phyloP scores from a whole-genome alignment of 2,797 vertebrate species.

The Cyprinodon diabolis region DNA sequence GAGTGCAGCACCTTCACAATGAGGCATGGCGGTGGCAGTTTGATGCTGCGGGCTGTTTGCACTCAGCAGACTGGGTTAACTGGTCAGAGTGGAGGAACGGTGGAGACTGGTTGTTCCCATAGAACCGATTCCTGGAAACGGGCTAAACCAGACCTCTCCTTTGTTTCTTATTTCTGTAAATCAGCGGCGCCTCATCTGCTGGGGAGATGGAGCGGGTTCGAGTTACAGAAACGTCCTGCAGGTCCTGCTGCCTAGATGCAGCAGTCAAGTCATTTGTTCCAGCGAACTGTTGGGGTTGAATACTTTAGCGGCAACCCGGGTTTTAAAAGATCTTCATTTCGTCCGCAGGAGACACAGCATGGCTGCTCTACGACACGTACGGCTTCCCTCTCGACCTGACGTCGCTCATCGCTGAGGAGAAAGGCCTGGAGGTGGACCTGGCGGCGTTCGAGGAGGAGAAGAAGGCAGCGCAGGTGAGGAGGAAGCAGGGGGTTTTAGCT shows the following conservation, averaged over 20 bases:
- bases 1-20: too few species aligned
- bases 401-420: slow-evolving; percentile 95
- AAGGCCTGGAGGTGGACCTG: slow-evolving; percentile 90
- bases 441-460: slow-evolving; percentile 94
- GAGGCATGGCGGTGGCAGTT: too few species aligned
- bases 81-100: too few species aligned
- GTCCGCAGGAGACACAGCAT: slow-evolving; percentile 91
- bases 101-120: too few species aligned
- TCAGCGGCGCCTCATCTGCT: too few species aligned
- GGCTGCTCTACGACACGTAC: slow-evolving; percentile 96
- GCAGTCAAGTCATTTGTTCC: not conserved
- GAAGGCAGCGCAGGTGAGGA: slow-evolving; percentile 90
- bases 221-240: too few species aligned
- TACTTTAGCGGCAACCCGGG: not conserved
- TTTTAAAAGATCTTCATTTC: not conserved
- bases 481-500: not conserved
- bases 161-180: too few species aligned
- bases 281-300: not conserved
- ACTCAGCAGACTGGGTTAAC: too few species aligned
- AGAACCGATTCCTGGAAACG: too few species aligned
- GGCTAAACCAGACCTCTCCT: too few species aligned
- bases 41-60: too few species aligned
- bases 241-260: not conserved
- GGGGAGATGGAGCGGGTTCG: too few species aligned
- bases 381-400: slow-evolving; percentile 97